Percentiles rank a stretch among this genome's conserved stretches.
Evolutionary conservation across 2,888 invertebrate species (phyloP).

Genomic region (Trichopoda pennipes): DNA sequence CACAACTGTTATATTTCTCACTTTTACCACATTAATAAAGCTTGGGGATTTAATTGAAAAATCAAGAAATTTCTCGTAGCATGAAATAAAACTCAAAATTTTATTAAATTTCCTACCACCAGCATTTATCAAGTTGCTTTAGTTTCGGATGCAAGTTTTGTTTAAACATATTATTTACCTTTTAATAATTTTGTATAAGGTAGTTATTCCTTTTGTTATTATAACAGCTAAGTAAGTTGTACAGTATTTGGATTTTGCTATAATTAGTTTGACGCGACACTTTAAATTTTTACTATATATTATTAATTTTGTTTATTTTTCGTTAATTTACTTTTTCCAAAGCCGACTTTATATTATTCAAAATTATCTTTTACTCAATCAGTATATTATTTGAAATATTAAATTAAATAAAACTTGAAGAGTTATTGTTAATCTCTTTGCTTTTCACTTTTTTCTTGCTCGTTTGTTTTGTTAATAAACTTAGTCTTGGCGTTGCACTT

Average conservation of each 20-base stretch:
- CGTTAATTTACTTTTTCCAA: slow-evolving; percentile 4
- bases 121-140: not conserved
- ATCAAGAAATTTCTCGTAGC: slow-evolving; percentile 79
- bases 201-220: not conserved
- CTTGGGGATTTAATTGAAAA: slow-evolving; percentile 83
- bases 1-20: not conserved
- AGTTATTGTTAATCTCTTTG: not conserved
- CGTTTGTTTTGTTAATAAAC: slow-evolving; percentile 63
- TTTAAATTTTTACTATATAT: slow-evolving; percentile 3
- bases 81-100: too few relatives aligned
- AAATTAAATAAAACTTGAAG: not conserved
- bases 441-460: slow-evolving; percentile 25
- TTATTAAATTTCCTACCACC: too few relatives aligned
- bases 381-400: not conserved
- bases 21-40: slow-evolving; percentile 26
- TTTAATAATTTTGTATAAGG: not conserved
- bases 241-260: not conserved
- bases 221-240: not conserved
- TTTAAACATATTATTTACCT: not conserved
- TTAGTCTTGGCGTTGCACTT: slow-evolving; percentile 3
- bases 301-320: not conserved
- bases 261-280: not conserved
- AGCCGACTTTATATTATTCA: slow-evolving; percentile 7
- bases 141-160: not conserved
- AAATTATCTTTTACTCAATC: not conserved